Percentiles rank a stretch among this genome's conserved stretches.
Conservation (phyloP, 1,140 invertebrate genomes). For the Metaphire vulgaris region DNA sequence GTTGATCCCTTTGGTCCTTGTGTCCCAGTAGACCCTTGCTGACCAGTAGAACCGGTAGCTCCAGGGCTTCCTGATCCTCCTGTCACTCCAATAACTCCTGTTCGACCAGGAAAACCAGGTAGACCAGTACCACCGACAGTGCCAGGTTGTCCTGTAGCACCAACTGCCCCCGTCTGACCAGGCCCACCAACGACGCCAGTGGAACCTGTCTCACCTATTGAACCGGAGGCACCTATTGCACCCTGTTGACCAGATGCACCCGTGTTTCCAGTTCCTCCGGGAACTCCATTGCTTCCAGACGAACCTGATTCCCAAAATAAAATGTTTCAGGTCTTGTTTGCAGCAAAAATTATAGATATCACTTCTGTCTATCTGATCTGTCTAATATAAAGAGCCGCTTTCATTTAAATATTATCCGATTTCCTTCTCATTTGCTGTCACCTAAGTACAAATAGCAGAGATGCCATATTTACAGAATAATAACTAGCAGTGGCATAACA, state of each 20-base stretch:
- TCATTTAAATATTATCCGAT: too few species aligned
- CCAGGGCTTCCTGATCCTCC: conserved; percentile 22
- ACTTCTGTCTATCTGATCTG: too few species aligned
- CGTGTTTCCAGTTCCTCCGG: conserved; percentile 17
- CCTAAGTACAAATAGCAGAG: too few species aligned
- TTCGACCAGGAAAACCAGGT: conserved; percentile 14
- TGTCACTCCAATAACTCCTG: conserved; percentile 9
- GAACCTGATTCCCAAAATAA: too few species aligned
- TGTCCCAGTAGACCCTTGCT: background rate
- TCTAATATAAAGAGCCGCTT: too few species aligned
- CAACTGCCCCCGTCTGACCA: conserved; percentile 10
- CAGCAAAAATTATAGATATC: too few species aligned
- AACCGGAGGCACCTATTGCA: conserved; percentile 13
- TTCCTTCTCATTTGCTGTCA: too few species aligned
- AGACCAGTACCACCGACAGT: conserved; percentile 9
- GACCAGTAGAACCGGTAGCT: conserved; percentile 11
- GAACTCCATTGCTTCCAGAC: background rate
- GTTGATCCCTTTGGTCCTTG: conserved; percentile 4
- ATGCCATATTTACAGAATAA: too few species aligned
- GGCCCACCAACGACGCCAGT: conserved; percentile 18
- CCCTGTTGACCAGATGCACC: conserved; percentile 14
- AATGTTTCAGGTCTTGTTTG: too few species aligned
- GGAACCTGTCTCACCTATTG: conserved; percentile 13
- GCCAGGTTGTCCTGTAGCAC: conserved; percentile 19
- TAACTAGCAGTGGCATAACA: too few species aligned